A percentile compares a stretch with the other conserved stretches of the same genome.
Evolutionary conservation across 2,797 vertebrate genomes (phyloP).

Genomic region (Spheniscus humboldti): DNA sequence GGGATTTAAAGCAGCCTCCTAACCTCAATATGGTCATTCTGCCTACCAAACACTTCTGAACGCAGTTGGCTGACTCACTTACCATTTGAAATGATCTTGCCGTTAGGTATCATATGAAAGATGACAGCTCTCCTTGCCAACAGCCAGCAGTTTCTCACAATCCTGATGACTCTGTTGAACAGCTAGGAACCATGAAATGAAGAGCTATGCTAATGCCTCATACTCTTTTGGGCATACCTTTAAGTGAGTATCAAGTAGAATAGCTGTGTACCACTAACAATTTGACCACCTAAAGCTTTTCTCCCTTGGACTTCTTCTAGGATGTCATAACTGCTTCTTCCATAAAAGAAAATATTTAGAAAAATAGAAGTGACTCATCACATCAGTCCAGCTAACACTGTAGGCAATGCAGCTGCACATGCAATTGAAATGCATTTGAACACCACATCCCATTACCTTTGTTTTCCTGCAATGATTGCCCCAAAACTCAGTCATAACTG

Average conservation of each 20-base stretch:
- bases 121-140: not conserved
- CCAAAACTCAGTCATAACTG: not conserved
- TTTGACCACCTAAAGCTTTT: not conserved
- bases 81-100: not conserved
- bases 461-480: not conserved
- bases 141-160: not conserved
- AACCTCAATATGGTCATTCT: not conserved
- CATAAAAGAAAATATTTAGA: not conserved
- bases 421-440: not conserved
- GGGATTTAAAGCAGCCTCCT: not conserved
- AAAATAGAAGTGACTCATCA: not conserved
- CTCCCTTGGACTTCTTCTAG: not conserved
- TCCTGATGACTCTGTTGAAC: not conserved
- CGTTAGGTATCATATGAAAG: not conserved
- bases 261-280: not conserved
- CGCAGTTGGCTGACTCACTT: not conserved
- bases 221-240: not conserved
- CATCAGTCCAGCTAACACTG: not conserved
- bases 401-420: not conserved
- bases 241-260: not conserved
- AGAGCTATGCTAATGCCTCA: not conserved
- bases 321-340: not conserved
- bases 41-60: not conserved
- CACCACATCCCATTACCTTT: not conserved
- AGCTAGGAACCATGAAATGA: not conserved